These are phyloP conservation scores for Acinonyx jubatus DNA, from an alignment of 2,113 vertebrate species.

Conservation along the genomic window DNA sequence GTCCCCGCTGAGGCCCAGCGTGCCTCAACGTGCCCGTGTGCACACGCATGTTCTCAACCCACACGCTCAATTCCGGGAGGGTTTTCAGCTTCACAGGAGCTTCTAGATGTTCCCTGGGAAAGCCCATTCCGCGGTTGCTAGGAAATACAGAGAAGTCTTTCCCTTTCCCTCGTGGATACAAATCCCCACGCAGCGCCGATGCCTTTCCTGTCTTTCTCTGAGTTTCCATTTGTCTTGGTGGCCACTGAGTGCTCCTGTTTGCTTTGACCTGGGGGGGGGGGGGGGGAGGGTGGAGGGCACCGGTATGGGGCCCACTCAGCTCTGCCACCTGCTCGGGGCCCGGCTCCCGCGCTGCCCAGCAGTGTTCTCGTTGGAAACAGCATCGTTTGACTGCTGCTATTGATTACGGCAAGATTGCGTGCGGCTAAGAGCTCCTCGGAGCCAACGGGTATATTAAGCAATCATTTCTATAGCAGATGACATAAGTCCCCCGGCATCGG, in stretches of 20 bases:
- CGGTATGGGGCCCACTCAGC: neutral
- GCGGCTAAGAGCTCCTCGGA: conserved; percentile 88
- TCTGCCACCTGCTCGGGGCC: neutral
- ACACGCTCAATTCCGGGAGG: neutral
- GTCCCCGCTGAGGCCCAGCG: neutral
- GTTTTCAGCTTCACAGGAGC: neutral
- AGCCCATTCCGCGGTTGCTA: neutral
- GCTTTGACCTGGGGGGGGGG: neutral
- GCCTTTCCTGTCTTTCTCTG: neutral
- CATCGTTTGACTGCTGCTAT: conserved; percentile 88
- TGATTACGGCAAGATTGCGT: conserved; percentile 89
- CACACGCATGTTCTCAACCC: neutral
- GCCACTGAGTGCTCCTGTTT: neutral
- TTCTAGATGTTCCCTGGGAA: neutral
- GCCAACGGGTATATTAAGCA: conserved; percentile 93
- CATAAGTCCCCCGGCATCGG: conserved; percentile 89
- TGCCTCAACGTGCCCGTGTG: accelerated
- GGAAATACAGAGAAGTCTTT: neutral
- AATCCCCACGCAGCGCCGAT: neutral
- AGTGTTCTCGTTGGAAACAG: conserved; percentile 87
- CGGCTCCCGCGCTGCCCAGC: conserved; percentile 84
- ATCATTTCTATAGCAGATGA: conserved; percentile 93
- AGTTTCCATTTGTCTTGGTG: neutral
- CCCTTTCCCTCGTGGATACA: neutral
- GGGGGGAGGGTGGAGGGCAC: neutral